Conservation (phyloP, 2,888 invertebrate genomes). For the Andrena chrysosceles region DNA sequence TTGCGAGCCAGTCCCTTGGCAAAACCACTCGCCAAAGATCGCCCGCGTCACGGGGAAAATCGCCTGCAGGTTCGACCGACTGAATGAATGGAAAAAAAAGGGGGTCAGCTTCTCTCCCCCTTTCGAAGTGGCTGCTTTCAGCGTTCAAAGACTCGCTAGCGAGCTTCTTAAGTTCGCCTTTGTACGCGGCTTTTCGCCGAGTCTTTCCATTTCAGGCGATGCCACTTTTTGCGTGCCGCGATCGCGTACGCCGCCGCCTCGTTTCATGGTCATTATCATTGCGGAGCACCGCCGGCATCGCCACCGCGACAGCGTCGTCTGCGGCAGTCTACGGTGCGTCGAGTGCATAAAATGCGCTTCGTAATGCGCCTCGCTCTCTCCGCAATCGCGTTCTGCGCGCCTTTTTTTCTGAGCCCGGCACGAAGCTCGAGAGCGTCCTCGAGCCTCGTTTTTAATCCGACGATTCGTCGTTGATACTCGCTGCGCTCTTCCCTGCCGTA, state of each 20-base stretch:
- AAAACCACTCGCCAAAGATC: slow-evolving; percentile 22
- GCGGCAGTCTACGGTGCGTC: background rate
- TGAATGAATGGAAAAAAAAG: slow-evolving; percentile 44
- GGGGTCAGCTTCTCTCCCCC: slow-evolving; percentile 40
- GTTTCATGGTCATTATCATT: slow-evolving; percentile 62
- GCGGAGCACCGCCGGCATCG: background rate
- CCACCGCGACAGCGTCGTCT: background rate
- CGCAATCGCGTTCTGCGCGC: background rate
- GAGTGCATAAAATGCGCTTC: slow-evolving; percentile 24
- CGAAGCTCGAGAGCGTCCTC: background rate
- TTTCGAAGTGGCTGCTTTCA: slow-evolving; percentile 37
- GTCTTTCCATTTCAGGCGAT: slow-evolving; percentile 34
- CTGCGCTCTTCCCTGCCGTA: slow-evolving; percentile 21
- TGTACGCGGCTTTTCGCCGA: slow-evolving; percentile 8
- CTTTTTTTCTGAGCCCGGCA: background rate
- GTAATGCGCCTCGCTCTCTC: background rate
- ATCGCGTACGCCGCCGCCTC: slow-evolving; percentile 2
- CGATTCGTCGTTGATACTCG: slow-evolving; percentile 22
- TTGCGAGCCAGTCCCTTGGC: slow-evolving; percentile 7
- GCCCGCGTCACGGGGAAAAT: slow-evolving; percentile 15
- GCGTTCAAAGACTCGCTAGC: slow-evolving; percentile 16
- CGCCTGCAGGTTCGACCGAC: slow-evolving; percentile 9
- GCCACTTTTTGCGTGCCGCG: slow-evolving; percentile 40
- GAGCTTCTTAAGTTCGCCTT: slow-evolving; percentile 31
- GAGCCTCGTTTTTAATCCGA: background rate